Evolutionary conservation across 92 coral and sea anemone species (phyloP), one percentile per base, ranked within the genome.

Genomic region (Micromussa lordhowensis): DNA sequence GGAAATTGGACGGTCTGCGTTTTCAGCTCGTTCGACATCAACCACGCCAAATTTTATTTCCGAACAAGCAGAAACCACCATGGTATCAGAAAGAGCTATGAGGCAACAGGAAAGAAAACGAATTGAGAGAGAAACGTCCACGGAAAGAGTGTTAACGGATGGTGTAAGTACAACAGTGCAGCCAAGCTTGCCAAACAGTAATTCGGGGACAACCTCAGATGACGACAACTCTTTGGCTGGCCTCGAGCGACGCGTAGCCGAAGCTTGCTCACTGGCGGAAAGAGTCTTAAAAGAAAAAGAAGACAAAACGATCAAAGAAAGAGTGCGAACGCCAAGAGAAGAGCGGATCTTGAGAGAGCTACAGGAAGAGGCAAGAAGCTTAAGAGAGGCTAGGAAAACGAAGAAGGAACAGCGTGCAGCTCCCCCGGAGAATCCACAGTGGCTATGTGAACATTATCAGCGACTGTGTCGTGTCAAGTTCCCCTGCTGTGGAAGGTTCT

Each of bases 371-470:
- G 36, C 34, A 84, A 49, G 61, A 26, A 77, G 76, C 84, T 13
- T 3, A 22, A 68, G 92, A 68, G 74, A 71, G 63, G 79, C 32
- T 16, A 54, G 59, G 28, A 64, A 87, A 61, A 24, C 44, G 80
- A 49, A 38, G 89, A 34, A 77, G 82, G 77, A 18, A 55, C 75
- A 30, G 83, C 82, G 1, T 22, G 36, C 7, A 76, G 61, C 73
- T 83, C 85, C 0, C 59, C 80, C 11, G 75, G 88, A 30, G 89
- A 59, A 40, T 53, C 88, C 17, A 15, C 73, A 44, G 64, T 92
- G 94, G 91, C 77, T 93, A 24, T 95, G 98, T 68, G 85, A 69
- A 18, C 98, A 95, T 59, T 95, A 90, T 82, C 90, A 95, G 84
- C 64, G 98, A 70, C 92, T 72, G 4, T 95, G 98, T 57, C 79